These are phyloP conservation scores for Squalus acanthias DNA, from an alignment of 2,797 vertebrate genomes.

Conservation along the genomic window DNA sequence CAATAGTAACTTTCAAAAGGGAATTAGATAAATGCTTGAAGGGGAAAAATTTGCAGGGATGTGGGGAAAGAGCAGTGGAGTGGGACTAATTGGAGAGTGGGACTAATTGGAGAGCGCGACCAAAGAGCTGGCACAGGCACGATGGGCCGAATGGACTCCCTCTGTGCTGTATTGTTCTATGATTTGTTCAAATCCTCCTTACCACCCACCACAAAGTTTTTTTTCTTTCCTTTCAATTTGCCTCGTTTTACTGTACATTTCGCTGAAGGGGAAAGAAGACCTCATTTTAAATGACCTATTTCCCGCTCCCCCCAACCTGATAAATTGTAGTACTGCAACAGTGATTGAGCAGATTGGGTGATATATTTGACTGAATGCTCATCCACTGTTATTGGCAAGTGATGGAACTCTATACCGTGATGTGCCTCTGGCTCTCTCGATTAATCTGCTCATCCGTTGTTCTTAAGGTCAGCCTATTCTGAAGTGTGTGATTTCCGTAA, in stretches of 20 bases:
- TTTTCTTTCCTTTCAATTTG: too few species aligned
- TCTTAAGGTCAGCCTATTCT: constrained; percentile 9
- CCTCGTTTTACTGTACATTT: background rate
- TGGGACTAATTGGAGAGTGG: too few species aligned
- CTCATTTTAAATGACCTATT: background rate
- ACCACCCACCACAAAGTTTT: too few species aligned
- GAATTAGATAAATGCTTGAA: too few species aligned
- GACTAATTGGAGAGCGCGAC: too few species aligned
- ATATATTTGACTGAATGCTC: background rate
- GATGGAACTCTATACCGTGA: background rate
- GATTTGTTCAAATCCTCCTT: too few species aligned
- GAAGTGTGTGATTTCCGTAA: constrained; percentile 1
- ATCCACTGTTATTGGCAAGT: background rate
- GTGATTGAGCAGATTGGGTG: background rate
- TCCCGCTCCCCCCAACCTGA: background rate
- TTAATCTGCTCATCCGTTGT: background rate
- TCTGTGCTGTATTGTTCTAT: too few species aligned
- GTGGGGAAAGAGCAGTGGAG: too few species aligned
- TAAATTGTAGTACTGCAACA: background rate
- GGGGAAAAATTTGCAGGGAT: too few species aligned
- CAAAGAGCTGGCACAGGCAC: too few species aligned
- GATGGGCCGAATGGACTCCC: too few species aligned
- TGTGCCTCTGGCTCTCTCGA: constrained; percentile 10
- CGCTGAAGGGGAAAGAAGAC: background rate
- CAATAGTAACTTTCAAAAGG: too few species aligned